Evolutionary conservation across 1,140 invertebrate species (phyloP).

Genomic region (Scaptodrosophila lebanonensis): DNA sequence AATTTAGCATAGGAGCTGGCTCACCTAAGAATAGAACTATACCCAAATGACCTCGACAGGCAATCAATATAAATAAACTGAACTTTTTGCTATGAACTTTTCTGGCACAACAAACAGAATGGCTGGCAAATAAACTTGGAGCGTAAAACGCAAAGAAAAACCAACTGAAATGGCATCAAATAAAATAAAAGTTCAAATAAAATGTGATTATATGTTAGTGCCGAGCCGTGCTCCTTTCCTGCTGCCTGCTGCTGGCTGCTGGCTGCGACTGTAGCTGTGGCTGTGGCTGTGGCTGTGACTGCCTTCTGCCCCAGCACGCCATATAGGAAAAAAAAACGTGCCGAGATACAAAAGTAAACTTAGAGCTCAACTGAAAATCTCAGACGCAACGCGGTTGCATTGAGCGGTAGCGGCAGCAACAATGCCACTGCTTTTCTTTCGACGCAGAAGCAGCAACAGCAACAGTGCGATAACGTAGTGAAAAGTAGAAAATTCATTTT

Average conservation of each 20-base stretch:
- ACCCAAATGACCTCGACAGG: conserved; percentile 43
- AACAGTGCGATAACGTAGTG: conserved; percentile 36
- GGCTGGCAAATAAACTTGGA: conserved; percentile 31
- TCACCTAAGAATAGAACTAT: conserved; percentile 10
- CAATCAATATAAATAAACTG: conserved; percentile 57
- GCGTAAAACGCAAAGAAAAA: conserved; percentile 38
- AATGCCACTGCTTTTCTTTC: neutral
- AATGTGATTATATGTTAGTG: conserved; percentile 54
- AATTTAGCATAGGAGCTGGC: conserved; percentile 1
- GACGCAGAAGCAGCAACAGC: conserved; percentile 15
- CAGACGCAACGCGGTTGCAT: conserved; percentile 42
- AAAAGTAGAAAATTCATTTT: conserved; percentile 54
- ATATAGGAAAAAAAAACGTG: conserved; percentile 30
- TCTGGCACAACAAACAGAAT: conserved; percentile 24
- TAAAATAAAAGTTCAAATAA: conserved; percentile 66
- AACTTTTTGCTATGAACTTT: conserved; percentile 33
- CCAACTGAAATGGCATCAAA: conserved; percentile 56
- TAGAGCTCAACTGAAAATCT: conserved; percentile 51
- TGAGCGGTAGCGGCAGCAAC: conserved; percentile 13
- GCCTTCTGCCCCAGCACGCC: conserved; percentile 6
- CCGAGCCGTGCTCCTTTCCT: no score
- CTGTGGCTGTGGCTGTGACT: neutral
- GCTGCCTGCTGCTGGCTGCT: no score
- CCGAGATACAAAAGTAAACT: conserved; percentile 42
- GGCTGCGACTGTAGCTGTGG: conserved; percentile 1